Evolutionary conservation across 2,888 invertebrate species (phyloP).

Genomic region (Spodoptera littoralis): DNA sequence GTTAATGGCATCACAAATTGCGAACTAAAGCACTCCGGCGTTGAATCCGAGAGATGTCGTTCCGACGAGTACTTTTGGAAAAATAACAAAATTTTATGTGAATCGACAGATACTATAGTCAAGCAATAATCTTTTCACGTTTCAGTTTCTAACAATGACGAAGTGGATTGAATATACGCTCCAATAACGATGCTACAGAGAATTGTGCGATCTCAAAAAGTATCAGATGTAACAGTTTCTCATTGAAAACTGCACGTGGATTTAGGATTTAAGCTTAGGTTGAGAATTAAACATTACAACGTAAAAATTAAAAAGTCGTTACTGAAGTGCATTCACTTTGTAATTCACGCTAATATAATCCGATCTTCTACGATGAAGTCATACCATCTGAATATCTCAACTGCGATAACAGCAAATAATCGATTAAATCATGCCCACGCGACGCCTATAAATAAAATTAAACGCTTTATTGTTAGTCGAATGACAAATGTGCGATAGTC

Average conservation of each 20-base stretch:
- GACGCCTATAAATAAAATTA: conserved; percentile 81
- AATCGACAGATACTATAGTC: conserved; percentile 70
- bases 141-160: conserved; percentile 56
- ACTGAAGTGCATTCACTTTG: conserved; percentile 23
- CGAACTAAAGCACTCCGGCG: conserved; percentile 74
- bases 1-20: conserved; percentile 85
- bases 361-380: conserved; percentile 63
- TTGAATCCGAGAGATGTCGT: conserved; percentile 75
- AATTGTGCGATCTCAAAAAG: conserved; percentile 20
- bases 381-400: conserved; percentile 66
- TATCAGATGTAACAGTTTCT: conserved; percentile 12
- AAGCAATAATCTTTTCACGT: conserved; percentile 70
- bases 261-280: neutral
- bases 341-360: conserved; percentile 26
- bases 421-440: conserved; percentile 78
- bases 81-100: conserved; percentile 83
- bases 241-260: conserved; percentile 3
- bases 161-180: conserved; percentile 53
- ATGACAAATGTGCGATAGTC: conserved; percentile 83
- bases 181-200: conserved; percentile 35
- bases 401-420: conserved; percentile 73
- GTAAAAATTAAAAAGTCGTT: conserved; percentile 16
- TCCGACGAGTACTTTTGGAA: conserved; percentile 73
- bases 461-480: conserved; percentile 83
- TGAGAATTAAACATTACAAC: neutral